Evolutionary conservation across 1,140 invertebrate species (phyloP).

Genomic region (Brachionus sp.): DNA sequence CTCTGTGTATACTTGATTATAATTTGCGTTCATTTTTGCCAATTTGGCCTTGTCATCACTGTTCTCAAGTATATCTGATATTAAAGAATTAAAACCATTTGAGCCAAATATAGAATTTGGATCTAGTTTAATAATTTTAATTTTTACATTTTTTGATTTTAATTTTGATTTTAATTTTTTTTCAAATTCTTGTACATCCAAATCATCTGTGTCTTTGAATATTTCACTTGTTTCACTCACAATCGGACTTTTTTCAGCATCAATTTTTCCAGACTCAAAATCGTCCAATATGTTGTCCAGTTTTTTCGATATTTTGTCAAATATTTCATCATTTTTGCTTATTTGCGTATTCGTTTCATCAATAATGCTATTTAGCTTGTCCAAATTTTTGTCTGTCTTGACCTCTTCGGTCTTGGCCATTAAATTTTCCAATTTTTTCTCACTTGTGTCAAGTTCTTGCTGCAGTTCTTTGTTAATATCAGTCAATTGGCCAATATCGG

Average conservation of each 20-base stretch:
- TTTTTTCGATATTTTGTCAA: background rate
- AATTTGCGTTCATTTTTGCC: background rate
- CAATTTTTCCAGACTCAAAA: background rate
- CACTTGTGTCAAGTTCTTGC: background rate
- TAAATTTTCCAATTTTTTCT: slow-evolving; percentile 2
- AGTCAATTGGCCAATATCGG: background rate
- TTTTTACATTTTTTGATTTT: background rate
- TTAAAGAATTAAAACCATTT: background rate
- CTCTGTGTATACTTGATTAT: background rate
- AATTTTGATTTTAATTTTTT: background rate
- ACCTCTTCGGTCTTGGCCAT: background rate
- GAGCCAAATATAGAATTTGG: background rate
- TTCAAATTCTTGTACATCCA: background rate
- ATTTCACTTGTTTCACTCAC: background rate
- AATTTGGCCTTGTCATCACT: background rate
- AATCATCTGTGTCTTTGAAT: background rate
- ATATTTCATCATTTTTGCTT: background rate
- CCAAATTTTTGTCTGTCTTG: background rate
- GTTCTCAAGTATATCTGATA: background rate
- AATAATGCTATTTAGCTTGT: background rate
- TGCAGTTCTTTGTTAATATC: background rate
- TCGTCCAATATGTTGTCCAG: background rate
- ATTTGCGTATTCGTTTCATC: background rate
- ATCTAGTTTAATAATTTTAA: slow-evolving; percentile 16
- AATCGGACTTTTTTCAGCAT: background rate